These are phyloP conservation scores for Syndactyla subalaris DNA, from an alignment of 2,797 vertebrate genomes.

Conservation along the genomic window DNA sequence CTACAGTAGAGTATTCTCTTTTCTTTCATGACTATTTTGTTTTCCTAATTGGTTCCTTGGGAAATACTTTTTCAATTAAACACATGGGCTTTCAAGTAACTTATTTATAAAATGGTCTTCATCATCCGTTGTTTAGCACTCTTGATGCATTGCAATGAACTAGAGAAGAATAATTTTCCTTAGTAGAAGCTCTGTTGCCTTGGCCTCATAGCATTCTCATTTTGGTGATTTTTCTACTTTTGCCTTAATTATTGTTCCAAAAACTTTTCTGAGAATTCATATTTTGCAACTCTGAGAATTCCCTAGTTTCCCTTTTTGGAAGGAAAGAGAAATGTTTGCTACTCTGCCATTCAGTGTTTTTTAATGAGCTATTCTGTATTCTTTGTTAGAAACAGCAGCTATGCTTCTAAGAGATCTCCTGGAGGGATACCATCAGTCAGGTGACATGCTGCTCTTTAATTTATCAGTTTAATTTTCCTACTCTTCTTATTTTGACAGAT, in stretches of 20 bases:
- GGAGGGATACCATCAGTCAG: constrained; percentile 61
- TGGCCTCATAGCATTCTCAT: not conserved
- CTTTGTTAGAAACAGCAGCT: constrained; percentile 35
- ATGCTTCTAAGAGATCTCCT: constrained; percentile 53
- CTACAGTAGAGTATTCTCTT: not conserved
- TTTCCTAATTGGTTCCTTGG: constrained; percentile 25
- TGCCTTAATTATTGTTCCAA: not conserved
- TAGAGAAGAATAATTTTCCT: not conserved
- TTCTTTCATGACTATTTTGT: not conserved
- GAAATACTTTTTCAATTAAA: constrained; percentile 40
- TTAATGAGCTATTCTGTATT: constrained; percentile 38
- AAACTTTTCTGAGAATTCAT: constrained; percentile 22
- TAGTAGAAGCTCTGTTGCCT: not conserved
- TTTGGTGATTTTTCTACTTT: not conserved
- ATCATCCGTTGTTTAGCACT: not conserved
- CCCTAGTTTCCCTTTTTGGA: not conserved
- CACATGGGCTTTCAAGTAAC: not conserved
- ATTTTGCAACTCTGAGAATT: not conserved
- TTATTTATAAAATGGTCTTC: not conserved
- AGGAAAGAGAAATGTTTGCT: constrained; percentile 3
- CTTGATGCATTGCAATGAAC: not conserved
- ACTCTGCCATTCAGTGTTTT: not conserved
- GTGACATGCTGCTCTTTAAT: constrained; percentile 61
- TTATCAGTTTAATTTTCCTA: constrained; percentile 69
- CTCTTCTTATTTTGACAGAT: constrained; percentile 62